Evolutionary conservation across 2,888 invertebrate genomes (phyloP), one percentile per base, ranked within the genome.

Genomic region (Epinotia ramella): DNA sequence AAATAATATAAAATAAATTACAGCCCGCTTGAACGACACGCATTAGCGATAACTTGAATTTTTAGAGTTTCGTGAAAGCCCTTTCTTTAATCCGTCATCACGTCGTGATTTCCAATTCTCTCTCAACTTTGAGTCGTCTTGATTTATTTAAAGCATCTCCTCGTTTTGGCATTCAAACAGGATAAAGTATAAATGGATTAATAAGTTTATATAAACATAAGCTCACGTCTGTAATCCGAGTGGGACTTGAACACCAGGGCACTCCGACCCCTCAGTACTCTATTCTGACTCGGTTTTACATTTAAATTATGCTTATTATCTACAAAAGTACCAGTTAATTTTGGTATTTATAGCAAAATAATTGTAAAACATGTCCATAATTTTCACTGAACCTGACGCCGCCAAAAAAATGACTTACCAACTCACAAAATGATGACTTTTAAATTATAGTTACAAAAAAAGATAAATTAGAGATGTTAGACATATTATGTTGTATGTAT

Each of bases 91-190:
- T 75, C 60, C 40, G n/a, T 49, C 59, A 70, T 59, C 57, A 68
- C 59, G 44, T 59, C 33, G 57, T 44, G 49, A 75, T 75, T 65
- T 75, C 53, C 40, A 66, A 71, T 75, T 71, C 65, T 65, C 18
- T 70, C 70, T 65, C 53, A 60, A 75, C 65, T 65, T 75, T 53
- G 65, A 70, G 59, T 44, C 16, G 44, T 63, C 59, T 69, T 64
- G 46, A 74, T n/a, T 74, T 74, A 69, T 63, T 69, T 74, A 74
- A 74, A 74, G 57, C 40, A 20, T 68, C 57, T 40, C 20, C 40
- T 44, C 20, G 46, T 6, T 67, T 12, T 56, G 56, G 33, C 44
- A 44, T 20, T 18, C 12, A 12, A 66, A 53, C 53, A 53, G n/a
- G 28, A 68, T 16, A 53, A 33, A 24, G n/a, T 60, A 46, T 28